Percentiles rank a stretch among this genome's conserved stretches.
These are phyloP conservation scores for Drosophila albomicans DNA, from an alignment of 1,140 invertebrate genomes.

Conservation along the genomic window DNA sequence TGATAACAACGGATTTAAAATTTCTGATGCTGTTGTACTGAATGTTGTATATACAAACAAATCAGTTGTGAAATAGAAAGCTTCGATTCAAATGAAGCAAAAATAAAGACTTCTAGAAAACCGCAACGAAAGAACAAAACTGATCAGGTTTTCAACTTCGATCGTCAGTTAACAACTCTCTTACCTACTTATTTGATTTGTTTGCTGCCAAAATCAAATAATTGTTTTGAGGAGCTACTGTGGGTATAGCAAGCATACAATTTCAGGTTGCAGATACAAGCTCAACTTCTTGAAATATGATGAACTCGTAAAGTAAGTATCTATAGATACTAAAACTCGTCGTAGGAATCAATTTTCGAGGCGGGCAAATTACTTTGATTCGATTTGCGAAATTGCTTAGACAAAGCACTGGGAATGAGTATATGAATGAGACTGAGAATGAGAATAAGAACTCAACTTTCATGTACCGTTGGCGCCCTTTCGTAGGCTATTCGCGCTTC, in stretches of 20 bases:
- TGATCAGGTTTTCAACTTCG: too few species aligned
- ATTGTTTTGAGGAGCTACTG: conserved; percentile 28
- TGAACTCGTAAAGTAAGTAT: conserved; percentile 36
- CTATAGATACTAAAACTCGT: conserved; percentile 9
- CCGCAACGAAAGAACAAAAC: too few species aligned
- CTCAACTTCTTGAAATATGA: conserved; percentile 24
- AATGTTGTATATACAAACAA: too few species aligned
- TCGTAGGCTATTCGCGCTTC: conserved; percentile 71
- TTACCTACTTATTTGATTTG: too few species aligned
- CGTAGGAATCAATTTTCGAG: conserved; percentile 61
- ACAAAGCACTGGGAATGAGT: neutral
- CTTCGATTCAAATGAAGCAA: too few species aligned
- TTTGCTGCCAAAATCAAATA: conserved; percentile 38
- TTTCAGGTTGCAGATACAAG: conserved; percentile 11
- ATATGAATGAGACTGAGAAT: conserved; percentile 16
- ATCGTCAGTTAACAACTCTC: too few species aligned
- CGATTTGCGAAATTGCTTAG: conserved; percentile 65
- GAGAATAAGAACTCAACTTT: conserved; percentile 51
- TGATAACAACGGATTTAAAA: too few species aligned
- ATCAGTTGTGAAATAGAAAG: too few species aligned
- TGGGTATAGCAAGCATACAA: conserved; percentile 24
- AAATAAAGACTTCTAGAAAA: too few species aligned
- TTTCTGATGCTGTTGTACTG: too few species aligned
- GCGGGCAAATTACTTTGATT: conserved; percentile 75
- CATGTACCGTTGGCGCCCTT: conserved; percentile 73